Conservation (phyloP, 2,797 vertebrate species). For the Lagocephalus sceleratus region DNA sequence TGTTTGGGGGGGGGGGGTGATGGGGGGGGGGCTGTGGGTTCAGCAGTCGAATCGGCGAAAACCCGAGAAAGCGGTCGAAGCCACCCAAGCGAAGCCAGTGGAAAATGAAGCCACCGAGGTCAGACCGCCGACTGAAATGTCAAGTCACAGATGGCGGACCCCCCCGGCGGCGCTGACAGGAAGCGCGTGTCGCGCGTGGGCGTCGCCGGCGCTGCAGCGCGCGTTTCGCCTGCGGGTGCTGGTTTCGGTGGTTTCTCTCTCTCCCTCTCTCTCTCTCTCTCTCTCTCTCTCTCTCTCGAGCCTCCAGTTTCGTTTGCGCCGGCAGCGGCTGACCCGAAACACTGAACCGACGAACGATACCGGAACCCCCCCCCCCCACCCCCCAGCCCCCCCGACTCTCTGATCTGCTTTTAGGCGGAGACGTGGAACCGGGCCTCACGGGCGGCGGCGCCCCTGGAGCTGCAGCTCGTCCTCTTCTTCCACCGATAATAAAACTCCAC, state of each 20-base stretch:
- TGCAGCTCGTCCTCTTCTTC: constrained; percentile 74
- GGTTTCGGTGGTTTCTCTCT: constrained; percentile 47
- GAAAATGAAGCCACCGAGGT: background rate
- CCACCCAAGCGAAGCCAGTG: background rate
- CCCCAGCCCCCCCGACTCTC: background rate
- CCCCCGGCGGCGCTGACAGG: constrained; percentile 29
- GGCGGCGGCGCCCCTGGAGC: constrained; percentile 5
- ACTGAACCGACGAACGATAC: constrained; percentile 1
- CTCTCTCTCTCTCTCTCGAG: constrained; percentile 18
- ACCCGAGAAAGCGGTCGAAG: background rate
- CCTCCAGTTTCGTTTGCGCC: constrained; percentile 40
- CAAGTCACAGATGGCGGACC: constrained; percentile 37
- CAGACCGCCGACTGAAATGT: constrained; percentile 25
- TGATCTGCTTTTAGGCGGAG: too few relatives aligned
- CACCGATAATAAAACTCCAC: constrained; percentile 90
- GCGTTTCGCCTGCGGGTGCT: too few relatives aligned
- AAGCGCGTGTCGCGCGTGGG: too few relatives aligned
- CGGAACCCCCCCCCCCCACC: background rate
- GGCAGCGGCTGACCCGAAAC: constrained; percentile 36
- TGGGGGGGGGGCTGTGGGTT: too few relatives aligned
- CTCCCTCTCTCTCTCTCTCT: too few relatives aligned
- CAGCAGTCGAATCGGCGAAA: too few relatives aligned
- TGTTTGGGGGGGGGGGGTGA: too few relatives aligned
- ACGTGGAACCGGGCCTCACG: background rate
- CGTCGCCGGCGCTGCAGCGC: too few relatives aligned